A percentile compares a stretch with the other conserved stretches of the same genome.
phyloP scores from a whole-genome alignment of 1,140 invertebrate genomes.

The Achroia grisella region DNA sequence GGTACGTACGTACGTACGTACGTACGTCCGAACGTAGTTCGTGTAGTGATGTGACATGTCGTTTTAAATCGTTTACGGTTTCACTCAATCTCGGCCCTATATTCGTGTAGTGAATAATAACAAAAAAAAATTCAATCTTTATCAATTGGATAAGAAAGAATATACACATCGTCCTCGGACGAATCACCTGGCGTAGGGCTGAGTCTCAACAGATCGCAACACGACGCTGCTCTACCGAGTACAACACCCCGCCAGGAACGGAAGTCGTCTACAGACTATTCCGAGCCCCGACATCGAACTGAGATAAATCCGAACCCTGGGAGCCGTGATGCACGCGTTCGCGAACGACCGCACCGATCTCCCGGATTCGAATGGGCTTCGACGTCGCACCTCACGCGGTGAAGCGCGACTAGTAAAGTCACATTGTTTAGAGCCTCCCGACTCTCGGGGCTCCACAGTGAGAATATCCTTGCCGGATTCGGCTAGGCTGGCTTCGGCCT shows the following conservation, averaged over 20 bases:
- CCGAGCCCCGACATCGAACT: constrained; percentile 72
- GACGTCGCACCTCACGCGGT: constrained; percentile 39
- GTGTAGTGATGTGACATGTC: too few relatives aligned
- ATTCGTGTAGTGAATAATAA: too few relatives aligned
- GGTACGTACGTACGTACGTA: too few relatives aligned
- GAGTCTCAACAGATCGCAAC: neutral
- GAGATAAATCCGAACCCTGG: constrained; percentile 18
- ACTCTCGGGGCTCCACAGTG: constrained; percentile 68
- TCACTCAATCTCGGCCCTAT: too few relatives aligned
- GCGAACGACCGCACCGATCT: neutral
- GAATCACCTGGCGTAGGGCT: too few relatives aligned
- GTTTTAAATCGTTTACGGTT: too few relatives aligned
- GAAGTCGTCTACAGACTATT: constrained; percentile 75
- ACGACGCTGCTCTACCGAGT: constrained; percentile 68
- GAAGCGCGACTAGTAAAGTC: constrained; percentile 78
- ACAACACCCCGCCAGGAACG: constrained; percentile 77
- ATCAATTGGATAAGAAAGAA: too few relatives aligned
- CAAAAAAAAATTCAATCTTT: too few relatives aligned
- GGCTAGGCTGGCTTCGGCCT: constrained; percentile 81
- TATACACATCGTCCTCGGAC: too few relatives aligned
- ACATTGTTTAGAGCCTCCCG: constrained; percentile 75
- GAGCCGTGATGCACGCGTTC: constrained; percentile 13
- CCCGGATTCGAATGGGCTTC: constrained; percentile 1
- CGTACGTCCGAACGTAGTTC: too few relatives aligned
- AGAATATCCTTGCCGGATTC: constrained; percentile 72